phyloP scores from a whole-genome alignment of 1,140 invertebrate genomes.

The Papilio xuthus region DNA sequence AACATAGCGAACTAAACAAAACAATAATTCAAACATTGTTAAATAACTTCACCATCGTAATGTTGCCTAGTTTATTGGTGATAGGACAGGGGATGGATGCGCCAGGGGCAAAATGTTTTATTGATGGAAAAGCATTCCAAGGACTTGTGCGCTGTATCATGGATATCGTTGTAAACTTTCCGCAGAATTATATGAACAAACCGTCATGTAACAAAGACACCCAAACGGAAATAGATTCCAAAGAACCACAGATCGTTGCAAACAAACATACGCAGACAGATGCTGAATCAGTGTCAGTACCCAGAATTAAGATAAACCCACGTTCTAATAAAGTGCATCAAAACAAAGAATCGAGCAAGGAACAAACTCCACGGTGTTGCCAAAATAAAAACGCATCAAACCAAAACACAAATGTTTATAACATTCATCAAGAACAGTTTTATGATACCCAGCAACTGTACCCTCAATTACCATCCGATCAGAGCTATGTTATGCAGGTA shows the following conservation, averaged over 20 bases:
- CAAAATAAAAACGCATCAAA: background rate
- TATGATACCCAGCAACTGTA: background rate
- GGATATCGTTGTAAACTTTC: background rate
- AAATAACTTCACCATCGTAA: background rate
- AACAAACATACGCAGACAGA: background rate
- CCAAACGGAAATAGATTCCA: background rate
- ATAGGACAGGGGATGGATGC: background rate
- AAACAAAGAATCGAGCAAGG: background rate
- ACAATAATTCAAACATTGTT: background rate
- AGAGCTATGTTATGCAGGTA: background rate
- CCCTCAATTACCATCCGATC: background rate
- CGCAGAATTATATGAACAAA: background rate
- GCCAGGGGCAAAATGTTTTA: background rate
- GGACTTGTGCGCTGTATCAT: background rate
- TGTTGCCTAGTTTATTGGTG: background rate
- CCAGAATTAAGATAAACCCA: background rate
- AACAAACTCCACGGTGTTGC: background rate
- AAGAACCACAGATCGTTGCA: background rate
- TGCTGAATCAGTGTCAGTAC: background rate
- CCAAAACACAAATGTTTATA: background rate
- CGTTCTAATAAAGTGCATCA: background rate
- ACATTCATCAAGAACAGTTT: background rate
- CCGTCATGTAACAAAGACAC: background rate
- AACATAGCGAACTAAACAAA: background rate
- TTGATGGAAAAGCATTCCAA: background rate